Base-by-base conservation (phyloP, 35 echinoderm and acorn worm species). In the Diadema setosum region DNA sequence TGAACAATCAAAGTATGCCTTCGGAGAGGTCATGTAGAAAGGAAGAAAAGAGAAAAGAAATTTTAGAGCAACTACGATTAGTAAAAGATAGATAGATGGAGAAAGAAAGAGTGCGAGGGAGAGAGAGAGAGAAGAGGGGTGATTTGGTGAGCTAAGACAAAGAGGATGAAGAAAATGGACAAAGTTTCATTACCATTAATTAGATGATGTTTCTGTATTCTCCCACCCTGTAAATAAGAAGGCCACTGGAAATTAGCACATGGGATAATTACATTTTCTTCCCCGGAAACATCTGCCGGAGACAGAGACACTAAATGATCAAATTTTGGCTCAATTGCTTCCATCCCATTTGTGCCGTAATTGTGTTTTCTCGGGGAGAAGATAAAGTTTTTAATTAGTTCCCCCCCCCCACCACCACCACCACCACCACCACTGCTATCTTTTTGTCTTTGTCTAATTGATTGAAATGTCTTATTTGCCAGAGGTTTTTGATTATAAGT, bases 101-200 rank as follows among this genome's bases (percentile, higher is more conserved):
- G n/a, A n/a, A n/a, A n/a, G n/a, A n/a, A n/a, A n/a, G n/a, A n/a
- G n/a, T n/a, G n/a, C n/a, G 31, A 63, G 0, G 29, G 26, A 5
- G 2, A 67, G n/a, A 33, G 63, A 67, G 27, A 67, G 63, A 67
- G 26, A 32, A 6, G n/a, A 67, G 61, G 26, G 63, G 63, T 63
- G 58, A n/a, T n/a, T n/a, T n/a, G n/a, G n/a, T n/a, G n/a, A n/a
- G n/a, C n/a, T n/a, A 41, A 42, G 73, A 75, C 30, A 44, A 16
- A 33, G 63, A 67, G 29, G 24, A 67, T 33, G 27, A 34, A 55
- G 49, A 2, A 55, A 55, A 55, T 55, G 49, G 57, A 60, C 11
- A 67, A 60, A 60, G 73, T 78, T 78, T 78, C 73, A 78, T 78
- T 78, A 78, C 37, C 73, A 78, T 26, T 78, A 78, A 78, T 78